A percentile compares a stretch with the other conserved stretches of the same genome.
phyloP scores from a whole-genome alignment of 2,797 vertebrate species.

The Rhinella marina region DNA sequence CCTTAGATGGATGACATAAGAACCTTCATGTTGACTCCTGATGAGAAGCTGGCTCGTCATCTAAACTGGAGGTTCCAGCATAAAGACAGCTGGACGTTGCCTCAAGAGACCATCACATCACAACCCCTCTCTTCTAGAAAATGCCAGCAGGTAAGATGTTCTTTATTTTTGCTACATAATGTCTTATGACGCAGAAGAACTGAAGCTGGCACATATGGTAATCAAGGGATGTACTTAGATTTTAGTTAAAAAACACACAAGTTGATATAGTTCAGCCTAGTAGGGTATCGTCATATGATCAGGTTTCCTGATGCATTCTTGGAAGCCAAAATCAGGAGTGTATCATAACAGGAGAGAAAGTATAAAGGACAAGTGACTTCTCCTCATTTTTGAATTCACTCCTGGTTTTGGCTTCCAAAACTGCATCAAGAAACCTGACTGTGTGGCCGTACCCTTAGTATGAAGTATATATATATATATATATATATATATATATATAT shows the following conservation, averaged over 20 bases:
- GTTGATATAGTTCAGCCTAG: too few species aligned
- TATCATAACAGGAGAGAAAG: too few species aligned
- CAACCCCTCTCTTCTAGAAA: not conserved
- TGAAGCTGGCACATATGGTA: not conserved
- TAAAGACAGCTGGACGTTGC: not conserved
- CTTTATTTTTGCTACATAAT: not conserved
- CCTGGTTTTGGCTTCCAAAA: too few species aligned
- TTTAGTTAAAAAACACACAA: not conserved
- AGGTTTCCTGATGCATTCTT: too few species aligned
- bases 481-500: too few species aligned
- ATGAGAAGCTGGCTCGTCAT: not conserved
- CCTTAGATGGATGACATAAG: conserved; percentile 51
- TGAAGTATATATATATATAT: too few species aligned
- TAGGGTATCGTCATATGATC: too few species aligned
- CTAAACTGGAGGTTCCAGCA: conserved; percentile 47
- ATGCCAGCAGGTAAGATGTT: conserved; percentile 31
- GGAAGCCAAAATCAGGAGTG: too few species aligned
- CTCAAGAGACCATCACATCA: not conserved
- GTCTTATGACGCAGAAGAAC: not conserved
- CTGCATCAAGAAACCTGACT: too few species aligned
- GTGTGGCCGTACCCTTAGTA: too few species aligned
- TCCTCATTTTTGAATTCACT: too few species aligned
- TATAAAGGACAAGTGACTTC: too few species aligned
- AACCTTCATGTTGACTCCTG: conserved; percentile 20
- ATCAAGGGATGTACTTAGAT: not conserved